Evolutionary conservation across 1,140 invertebrate species (phyloP).

Genomic region (Melanaphis sacchari): DNA sequence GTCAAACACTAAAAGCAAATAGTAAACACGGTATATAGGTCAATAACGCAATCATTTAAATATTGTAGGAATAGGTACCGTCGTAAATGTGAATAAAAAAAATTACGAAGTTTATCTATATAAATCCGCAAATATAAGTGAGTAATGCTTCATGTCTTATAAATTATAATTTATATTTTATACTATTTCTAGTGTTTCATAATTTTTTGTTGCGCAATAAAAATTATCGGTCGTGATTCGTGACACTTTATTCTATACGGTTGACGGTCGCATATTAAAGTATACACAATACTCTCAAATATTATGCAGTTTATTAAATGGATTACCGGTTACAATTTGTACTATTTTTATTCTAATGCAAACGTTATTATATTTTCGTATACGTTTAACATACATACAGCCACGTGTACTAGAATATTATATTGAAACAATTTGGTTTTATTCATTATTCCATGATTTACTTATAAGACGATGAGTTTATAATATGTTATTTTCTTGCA

Average conservation of each 20-base stretch:
- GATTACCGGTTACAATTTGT: background rate
- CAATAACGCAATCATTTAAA: background rate
- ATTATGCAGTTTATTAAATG: background rate
- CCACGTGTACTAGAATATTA: background rate
- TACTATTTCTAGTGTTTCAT: too few relatives aligned
- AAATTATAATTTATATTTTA: too few relatives aligned
- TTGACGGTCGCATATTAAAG: too few relatives aligned
- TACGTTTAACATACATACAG: background rate
- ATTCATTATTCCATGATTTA: background rate
- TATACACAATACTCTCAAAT: background rate
- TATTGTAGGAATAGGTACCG: background rate
- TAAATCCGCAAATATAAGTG: too few relatives aligned
- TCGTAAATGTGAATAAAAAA: background rate
- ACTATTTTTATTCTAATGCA: background rate
- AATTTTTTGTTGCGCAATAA: too few relatives aligned
- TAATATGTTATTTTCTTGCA: background rate
- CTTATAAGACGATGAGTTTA: background rate
- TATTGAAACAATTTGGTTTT: background rate
- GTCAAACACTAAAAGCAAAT: conserved; percentile 62
- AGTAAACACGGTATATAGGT: background rate
- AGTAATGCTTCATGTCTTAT: too few relatives aligned
- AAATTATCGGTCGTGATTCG: too few relatives aligned
- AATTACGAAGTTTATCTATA: too few relatives aligned
- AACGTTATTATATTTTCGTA: background rate
- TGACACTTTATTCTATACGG: too few relatives aligned